These are phyloP conservation scores for Latrodectus hesperus DNA, from an alignment of 2,888 invertebrate species.

Conservation along the genomic window DNA sequence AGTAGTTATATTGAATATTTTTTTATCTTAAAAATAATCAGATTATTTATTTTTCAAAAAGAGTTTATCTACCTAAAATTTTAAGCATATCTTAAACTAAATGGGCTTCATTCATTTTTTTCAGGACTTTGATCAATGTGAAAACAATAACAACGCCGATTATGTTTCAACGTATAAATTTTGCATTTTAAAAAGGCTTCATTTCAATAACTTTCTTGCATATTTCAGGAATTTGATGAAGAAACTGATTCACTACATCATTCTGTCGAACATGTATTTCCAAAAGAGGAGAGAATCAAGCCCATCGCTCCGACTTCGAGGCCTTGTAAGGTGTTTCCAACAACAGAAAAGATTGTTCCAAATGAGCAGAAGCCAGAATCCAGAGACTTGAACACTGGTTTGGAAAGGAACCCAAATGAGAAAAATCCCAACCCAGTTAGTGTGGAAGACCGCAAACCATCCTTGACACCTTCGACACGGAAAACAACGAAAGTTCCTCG, in stretches of 20 bases:
- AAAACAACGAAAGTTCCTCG: background rate
- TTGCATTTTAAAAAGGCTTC: background rate
- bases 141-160: too few species aligned
- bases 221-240: background rate
- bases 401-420: slow-evolving; percentile 25
- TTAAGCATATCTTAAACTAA: background rate
- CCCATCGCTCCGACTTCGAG: background rate
- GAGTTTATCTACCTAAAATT: background rate
- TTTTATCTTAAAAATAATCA: too few species aligned
- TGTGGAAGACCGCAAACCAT: background rate
- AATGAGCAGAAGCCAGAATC: background rate
- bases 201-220: background rate
- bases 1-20: too few species aligned
- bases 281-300: slow-evolving; percentile 7
- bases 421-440: background rate
- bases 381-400: background rate
- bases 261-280: slow-evolving; percentile 32
- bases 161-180: background rate
- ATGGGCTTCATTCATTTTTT: background rate
- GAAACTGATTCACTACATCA: background rate
- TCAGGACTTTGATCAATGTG: too few species aligned
- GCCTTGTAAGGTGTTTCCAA: too few species aligned
- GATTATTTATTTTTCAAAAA: too few species aligned
- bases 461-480: background rate
- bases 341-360: background rate